These are phyloP conservation scores for Temnothorax rugatulus DNA, from an alignment of 2,888 invertebrate species.

Conservation along the genomic window DNA sequence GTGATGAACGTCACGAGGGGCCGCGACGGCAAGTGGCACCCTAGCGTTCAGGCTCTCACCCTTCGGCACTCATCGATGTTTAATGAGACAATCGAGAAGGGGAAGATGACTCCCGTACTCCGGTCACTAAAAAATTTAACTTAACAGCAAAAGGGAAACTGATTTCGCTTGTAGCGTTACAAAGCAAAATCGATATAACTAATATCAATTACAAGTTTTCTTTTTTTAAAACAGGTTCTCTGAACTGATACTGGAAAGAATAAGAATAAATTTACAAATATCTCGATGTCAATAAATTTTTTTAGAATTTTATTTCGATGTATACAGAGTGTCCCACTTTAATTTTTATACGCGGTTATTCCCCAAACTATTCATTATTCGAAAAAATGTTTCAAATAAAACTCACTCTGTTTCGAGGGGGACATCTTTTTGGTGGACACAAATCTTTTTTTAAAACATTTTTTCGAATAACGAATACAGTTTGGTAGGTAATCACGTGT, in stretches of 20 bases:
- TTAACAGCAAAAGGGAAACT: conserved; percentile 17
- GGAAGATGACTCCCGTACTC: conserved; percentile 14
- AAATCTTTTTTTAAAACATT: too few relatives aligned
- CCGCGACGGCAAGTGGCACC: conserved; percentile 52
- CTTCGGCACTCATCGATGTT: conserved; percentile 71
- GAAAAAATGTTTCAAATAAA: too few relatives aligned
- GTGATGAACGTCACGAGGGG: conserved; percentile 59
- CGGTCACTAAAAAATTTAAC: conserved; percentile 61
- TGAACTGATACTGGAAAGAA: background rate
- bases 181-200: background rate
- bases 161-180: conserved; percentile 43
- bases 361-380: too few relatives aligned
- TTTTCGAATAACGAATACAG: too few relatives aligned
- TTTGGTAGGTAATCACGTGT: too few relatives aligned
- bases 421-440: too few relatives aligned
- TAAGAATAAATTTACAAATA: background rate
- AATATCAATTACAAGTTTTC: background rate
- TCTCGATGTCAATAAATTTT: background rate
- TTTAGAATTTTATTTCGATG: background rate
- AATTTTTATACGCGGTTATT: too few relatives aligned
- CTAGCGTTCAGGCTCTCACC: conserved; percentile 57
- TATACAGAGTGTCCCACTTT: too few relatives aligned
- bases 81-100: conserved; percentile 69
- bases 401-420: too few relatives aligned
- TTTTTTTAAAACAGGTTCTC: background rate